A percentile compares a stretch with the other conserved stretches of the same genome.
Evolutionary conservation across 2,888 invertebrate species (phyloP).

Genomic region (Incurvaria masculella): DNA sequence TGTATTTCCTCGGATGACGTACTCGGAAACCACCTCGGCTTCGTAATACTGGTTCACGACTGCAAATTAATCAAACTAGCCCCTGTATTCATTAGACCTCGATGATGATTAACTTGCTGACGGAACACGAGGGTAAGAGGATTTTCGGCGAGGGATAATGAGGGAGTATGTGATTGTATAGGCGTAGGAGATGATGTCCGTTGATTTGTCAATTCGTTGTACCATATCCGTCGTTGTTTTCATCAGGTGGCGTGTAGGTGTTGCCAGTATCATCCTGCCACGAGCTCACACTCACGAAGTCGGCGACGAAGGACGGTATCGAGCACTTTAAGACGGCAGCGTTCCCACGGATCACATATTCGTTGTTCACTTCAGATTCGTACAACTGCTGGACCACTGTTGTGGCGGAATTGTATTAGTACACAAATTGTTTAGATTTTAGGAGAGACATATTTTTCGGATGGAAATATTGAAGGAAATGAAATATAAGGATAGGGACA

Average conservation of each 20-base stretch:
- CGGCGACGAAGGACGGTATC: slow-evolving; percentile 89
- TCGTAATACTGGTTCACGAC: slow-evolving; percentile 89
- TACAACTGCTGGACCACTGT: slow-evolving; percentile 88
- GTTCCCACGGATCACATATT: slow-evolving; percentile 87
- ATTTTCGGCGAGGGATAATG: slow-evolving; percentile 12
- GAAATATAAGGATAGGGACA: not conserved
- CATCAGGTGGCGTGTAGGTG: slow-evolving; percentile 32
- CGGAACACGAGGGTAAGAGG: slow-evolving; percentile 6
- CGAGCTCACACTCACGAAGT: slow-evolving; percentile 83
- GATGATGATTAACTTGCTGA: slow-evolving; percentile 4
- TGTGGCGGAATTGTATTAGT: not conserved
- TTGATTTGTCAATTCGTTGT: no score
- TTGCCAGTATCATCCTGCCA: slow-evolving; percentile 81
- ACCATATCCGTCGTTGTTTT: slow-evolving; percentile 35
- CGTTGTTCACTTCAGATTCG: slow-evolving; percentile 89
- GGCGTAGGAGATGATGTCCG: not conserved
- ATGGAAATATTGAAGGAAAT: not conserved
- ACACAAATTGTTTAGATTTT: not conserved
- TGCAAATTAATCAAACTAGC: no score
- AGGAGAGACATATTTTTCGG: not conserved
- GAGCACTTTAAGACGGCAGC: slow-evolving; percentile 86
- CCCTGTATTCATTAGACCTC: no score
- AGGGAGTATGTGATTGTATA: slow-evolving; percentile 3
- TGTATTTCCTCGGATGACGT: slow-evolving; percentile 84
- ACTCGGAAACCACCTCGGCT: slow-evolving; percentile 85